Base-by-base conservation (phyloP, 1,140 invertebrate genomes). In the Achatina immaculata region DNA sequence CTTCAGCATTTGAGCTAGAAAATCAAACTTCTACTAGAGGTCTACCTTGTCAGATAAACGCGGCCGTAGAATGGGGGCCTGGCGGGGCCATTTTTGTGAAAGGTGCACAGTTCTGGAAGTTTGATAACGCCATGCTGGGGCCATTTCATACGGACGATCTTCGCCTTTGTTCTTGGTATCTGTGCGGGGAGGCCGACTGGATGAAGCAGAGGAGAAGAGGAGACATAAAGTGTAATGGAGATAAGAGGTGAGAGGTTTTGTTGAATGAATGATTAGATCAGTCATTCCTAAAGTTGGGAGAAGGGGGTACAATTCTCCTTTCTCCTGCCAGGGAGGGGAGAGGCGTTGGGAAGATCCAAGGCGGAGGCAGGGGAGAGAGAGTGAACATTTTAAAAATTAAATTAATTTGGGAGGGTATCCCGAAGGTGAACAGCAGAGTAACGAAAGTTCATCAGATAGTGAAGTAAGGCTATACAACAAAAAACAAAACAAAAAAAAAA, bases 111-210 rank as follows among this genome's bases (percentile, higher is more conserved):
- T 65, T 58, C 74, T 76, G 74, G 74, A 58, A 40, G 19, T 74
- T 34, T 31, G 31, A 42, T 9, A 36, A 43, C 40, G n/a, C 4
- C 28, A 62, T 78, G 58, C 9, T 34, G 0, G 62, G 58, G 6
- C 58, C 62, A 0, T 48, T 43, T 62, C 58, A 78, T 34, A 78
- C 76, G 21, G 76, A 78, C 51, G 36, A 45, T 7, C 62, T 78
- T 45, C 34, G 45, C 43, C 7, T 78, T 38, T 78, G 76, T 40
- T 78, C 76, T 3, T 78, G 76, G 76, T 55, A 42, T 45, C 58
- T 78, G n/a, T 78, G 76, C n/a, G 62, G 62, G 38, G 76, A 78
- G 42, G 62, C 58, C 0, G 65, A 78, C 40, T 78, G 58, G 76
- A 78, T 68, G 58, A 48, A 31, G 40, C 6, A 42, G 65, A 45